Evolutionary conservation across 2,888 invertebrate genomes (phyloP).

Genomic region (Eupithecia inturbata): DNA sequence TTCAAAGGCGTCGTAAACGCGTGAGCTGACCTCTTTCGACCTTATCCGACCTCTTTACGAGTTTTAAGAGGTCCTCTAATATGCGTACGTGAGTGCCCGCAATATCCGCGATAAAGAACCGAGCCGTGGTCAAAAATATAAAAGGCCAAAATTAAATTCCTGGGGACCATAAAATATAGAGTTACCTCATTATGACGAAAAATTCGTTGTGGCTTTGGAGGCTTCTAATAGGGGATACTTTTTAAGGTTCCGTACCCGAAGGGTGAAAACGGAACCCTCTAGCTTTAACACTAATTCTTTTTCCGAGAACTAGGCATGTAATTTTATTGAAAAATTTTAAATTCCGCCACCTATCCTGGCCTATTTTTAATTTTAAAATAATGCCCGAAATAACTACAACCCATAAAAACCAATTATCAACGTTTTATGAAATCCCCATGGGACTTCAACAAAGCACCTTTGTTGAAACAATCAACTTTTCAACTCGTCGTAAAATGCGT

Average conservation of each 20-base stretch:
- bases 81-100: slow-evolving; percentile 71
- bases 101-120: slow-evolving; percentile 67
- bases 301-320: not conserved
- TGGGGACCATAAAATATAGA: slow-evolving; percentile 75
- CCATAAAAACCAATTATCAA: not conserved
- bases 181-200: slow-evolving; percentile 73
- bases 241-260: too few species aligned
- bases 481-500: slow-evolving; percentile 25
- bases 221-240: slow-evolving; percentile 43
- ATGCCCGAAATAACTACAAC: not conserved
- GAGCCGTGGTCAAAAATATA: slow-evolving; percentile 75
- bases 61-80: slow-evolving; percentile 71
- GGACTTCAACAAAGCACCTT: slow-evolving; percentile 11
- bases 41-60: slow-evolving; percentile 73
- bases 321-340: not conserved
- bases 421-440: not conserved
- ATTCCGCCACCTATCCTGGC: not conserved
- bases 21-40: slow-evolving; percentile 63
- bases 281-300: not conserved
- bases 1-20: slow-evolving; percentile 59
- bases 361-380: not conserved
- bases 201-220: slow-evolving; percentile 29
- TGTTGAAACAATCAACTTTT: slow-evolving; percentile 11
- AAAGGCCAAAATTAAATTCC: slow-evolving; percentile 79
- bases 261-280: too few species aligned